Evolutionary conservation across 2,888 invertebrate species (phyloP), one percentile per base, ranked within the genome.

Genomic region (Chaitophorus viminalis): DNA sequence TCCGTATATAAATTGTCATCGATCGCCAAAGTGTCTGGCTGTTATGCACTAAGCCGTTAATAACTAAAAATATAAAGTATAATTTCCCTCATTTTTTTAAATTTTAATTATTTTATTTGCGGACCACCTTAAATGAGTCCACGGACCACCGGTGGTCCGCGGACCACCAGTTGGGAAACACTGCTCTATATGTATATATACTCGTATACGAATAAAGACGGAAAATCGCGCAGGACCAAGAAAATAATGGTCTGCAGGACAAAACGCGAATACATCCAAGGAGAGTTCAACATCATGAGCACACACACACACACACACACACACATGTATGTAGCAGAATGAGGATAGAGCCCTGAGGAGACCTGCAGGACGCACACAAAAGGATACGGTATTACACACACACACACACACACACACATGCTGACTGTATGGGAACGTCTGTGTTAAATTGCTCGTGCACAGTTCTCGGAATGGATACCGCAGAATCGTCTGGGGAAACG

Each of bases 381-480:
- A 60, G 60, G 60, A 60, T 25, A 60, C 60, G 60, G 4, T 25
- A 54, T 54, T 21, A 60, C 25, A 60, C 60, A 60, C 60, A 25
- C 60, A 60, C 60, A 18, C 54, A 18, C 60, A 60, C 60, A 18
- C 54, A 18, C 54, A 8, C 3, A 60, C 60, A 21, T 60, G 4
- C 60, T 0, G 25, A 75, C 31, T n/a, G n/a, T 29, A 77, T 77
- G 76, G 76, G 65, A 70, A 52, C 36, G 68, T 68, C 52, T 8
- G 52, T 78, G 79, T 86, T 86, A 54, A 86, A 86, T 86, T 52
- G 86, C 36, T 79, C 60, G 86, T 86, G 78, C 21, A 18, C 18
- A 4, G 11, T 39, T 39, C n/a, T 74, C 52, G 33, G 74, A 36
- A 60, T 46, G n/a, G 46, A 46, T n/a, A 54, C 77, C 52, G 21